These are phyloP conservation scores for Dasyprocta punctata DNA, from an alignment of 2,113 vertebrate species.

Conservation along the genomic window DNA sequence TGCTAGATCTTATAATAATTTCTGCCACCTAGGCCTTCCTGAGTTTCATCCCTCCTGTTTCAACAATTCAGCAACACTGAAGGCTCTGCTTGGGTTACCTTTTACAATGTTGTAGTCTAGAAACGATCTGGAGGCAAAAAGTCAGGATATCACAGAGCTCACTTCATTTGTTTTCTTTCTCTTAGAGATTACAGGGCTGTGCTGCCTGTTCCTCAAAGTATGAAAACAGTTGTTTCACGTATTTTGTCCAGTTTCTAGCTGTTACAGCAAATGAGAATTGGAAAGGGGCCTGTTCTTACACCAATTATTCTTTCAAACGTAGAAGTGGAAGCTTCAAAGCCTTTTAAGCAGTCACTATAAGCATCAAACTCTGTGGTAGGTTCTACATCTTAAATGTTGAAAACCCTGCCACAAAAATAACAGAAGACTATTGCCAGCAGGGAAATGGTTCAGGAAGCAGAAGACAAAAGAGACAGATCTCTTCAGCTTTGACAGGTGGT, in stretches of 20 bases:
- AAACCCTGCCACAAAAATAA: constrained; percentile 59
- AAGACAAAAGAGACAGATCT: constrained; percentile 65
- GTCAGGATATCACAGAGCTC: neutral
- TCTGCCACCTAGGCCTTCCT: constrained; percentile 25
- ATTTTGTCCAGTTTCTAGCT: constrained; percentile 34
- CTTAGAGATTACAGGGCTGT: constrained; percentile 13
- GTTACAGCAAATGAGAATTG: neutral
- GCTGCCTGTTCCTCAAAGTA: neutral
- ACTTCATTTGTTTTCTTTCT: constrained; percentile 7
- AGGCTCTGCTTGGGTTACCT: constrained; percentile 22
- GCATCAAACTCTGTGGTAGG: constrained; percentile 51
- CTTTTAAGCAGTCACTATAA: constrained; percentile 59
- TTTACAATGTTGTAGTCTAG: constrained; percentile 7
- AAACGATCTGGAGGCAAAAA: constrained; percentile 26
- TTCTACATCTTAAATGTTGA: constrained; percentile 57
- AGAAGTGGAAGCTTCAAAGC: constrained; percentile 33
- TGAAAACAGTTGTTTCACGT: constrained; percentile 25
- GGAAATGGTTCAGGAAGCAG: constrained; percentile 50
- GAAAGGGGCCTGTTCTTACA: constrained; percentile 7
- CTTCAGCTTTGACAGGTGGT: constrained; percentile 64
- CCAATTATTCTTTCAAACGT: constrained; percentile 39
- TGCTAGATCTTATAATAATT: constrained; percentile 23
- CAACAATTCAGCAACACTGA: constrained; percentile 42
- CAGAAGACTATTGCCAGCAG: constrained; percentile 45
- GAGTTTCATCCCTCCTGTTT: neutral